Percentiles rank a stretch among this genome's conserved stretches.
Evolutionary conservation across 2,888 invertebrate species (phyloP).

Genomic region (Melinaea menophilus): DNA sequence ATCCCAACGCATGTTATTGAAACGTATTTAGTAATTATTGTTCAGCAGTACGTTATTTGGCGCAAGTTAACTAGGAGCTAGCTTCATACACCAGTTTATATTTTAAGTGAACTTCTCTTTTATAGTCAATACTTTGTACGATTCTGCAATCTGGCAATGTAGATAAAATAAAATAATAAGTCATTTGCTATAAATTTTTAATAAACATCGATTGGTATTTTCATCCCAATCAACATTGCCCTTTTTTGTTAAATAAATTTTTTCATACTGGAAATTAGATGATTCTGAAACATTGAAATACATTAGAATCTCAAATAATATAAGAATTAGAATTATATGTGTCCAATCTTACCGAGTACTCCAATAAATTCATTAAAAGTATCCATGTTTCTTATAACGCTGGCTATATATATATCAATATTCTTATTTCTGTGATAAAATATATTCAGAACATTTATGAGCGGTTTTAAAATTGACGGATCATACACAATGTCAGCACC

Average conservation of each 20-base stretch:
- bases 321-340: neutral
- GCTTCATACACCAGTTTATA: too few relatives aligned
- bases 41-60: too few relatives aligned
- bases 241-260: conserved; percentile 37
- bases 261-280: conserved; percentile 38
- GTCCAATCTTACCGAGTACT: conserved; percentile 63
- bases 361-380: conserved; percentile 79
- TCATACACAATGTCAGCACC: conserved; percentile 72
- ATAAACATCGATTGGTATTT: conserved; percentile 44
- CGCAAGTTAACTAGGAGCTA: too few relatives aligned
- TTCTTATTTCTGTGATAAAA: conserved; percentile 50
- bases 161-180: conserved; percentile 1
- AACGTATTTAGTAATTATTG: too few relatives aligned
- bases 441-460: conserved; percentile 50
- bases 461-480: conserved; percentile 54
- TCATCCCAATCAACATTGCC: conserved; percentile 53
- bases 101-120: too few relatives aligned
- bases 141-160: too few relatives aligned
- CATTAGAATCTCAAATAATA: neutral
- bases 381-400: conserved; percentile 78
- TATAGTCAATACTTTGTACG: too few relatives aligned
- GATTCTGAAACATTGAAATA: conserved; percentile 45
- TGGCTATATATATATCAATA: conserved; percentile 56
- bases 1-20: too few relatives aligned
- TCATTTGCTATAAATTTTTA: conserved; percentile 45